Base-by-base conservation (phyloP, 2,113 vertebrate genomes). In the Equus quagga region DNA sequence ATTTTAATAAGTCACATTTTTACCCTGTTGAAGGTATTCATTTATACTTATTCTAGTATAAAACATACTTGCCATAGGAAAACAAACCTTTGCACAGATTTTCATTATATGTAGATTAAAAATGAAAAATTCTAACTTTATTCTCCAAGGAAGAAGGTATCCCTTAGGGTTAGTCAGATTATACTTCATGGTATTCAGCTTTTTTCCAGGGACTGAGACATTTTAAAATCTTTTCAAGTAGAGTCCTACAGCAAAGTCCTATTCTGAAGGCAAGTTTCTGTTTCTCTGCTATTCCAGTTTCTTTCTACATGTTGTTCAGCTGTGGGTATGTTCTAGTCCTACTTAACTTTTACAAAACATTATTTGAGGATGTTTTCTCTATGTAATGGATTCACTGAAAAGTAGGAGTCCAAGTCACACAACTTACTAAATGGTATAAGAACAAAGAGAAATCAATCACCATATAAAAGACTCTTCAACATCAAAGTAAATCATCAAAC, bases 321-420 rank as follows among this genome's bases (percentile, higher is more conserved):
- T 93, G 10, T 78, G 17, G 60, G 23, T 81, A 93, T 76, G 26
- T 41, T 69, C 28, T 70, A 69, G 26, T 91, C 23, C 44, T 82
- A 69, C 21, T 69, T 93, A 86, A 49, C 58, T 72, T 95, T 79
- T 79, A 89, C 12, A 93, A 79, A 89, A 80, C 85, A 95, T 60
- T 41, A 73, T 82, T 76, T 87, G 44, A 88, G 83, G 46, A 87
- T 33, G 91, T 83, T 94, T 96, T 80, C 31, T 54, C 44, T 83
- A 72, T 72, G 21, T 69, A 94, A 41, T 78, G 9, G 46, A 70
- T 85, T 90, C 5, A 90, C 44, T 93, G 26, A 87, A 89, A 85
- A 81, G 49, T 54, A 72, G 62, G 58, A 85, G 87, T 93, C 76
- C 33, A 93, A 91, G 8, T 76, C 14, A 91, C 2, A 41, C 10